Base-by-base conservation (phyloP, 2,113 vertebrate genomes). In the Muntiacus reevesi region DNA sequence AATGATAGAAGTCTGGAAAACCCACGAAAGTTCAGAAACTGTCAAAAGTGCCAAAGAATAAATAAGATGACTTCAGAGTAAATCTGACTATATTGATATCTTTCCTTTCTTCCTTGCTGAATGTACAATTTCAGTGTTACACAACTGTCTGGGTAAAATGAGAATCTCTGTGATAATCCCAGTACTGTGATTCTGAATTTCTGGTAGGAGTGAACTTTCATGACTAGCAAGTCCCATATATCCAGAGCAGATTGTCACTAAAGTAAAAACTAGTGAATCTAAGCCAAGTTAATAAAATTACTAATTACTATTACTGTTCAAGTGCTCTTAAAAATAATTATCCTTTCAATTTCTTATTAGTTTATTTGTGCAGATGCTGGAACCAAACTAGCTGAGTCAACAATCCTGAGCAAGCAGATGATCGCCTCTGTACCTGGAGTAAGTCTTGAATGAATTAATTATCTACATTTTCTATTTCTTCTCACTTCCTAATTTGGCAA, bases 401-500 rank as follows among this genome's bases (percentile, higher is more conserved):
- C 99, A 92, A 99, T 99, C 98, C 99, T 99, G 92, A 99, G 99
- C 98, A 99, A 99, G 98, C 99, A 99, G 99, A 99, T 99, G 99
- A 99, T 99, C 94, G 98, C 99, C 12, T 99, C 99, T 21, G 96
- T 99, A 95, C 99, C 99, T 57, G 99, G 99, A 98, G 99, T 99
- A 98, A 99, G 99, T 99, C 97, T 92, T 97, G 83, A 96, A 50
- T 2, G 4, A 90, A 12, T 55, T 36, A 45, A 40, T 57, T n/a
- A 19, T 82, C 89, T 55, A 1, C 2, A 5, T 19, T 89, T 91
- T 43, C 8, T 8, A 17, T 90, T 81, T 93, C 14, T 54, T 54
- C 74, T 67, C 50, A 23, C 10, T 59, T 83, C 52, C 23, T 52
- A 64, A 27, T 87, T 83, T 60, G 91, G 47, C 50, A 43, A 50